Conservation (phyloP, 2,113 vertebrate genomes). For the Cavia porcellus region DNA sequence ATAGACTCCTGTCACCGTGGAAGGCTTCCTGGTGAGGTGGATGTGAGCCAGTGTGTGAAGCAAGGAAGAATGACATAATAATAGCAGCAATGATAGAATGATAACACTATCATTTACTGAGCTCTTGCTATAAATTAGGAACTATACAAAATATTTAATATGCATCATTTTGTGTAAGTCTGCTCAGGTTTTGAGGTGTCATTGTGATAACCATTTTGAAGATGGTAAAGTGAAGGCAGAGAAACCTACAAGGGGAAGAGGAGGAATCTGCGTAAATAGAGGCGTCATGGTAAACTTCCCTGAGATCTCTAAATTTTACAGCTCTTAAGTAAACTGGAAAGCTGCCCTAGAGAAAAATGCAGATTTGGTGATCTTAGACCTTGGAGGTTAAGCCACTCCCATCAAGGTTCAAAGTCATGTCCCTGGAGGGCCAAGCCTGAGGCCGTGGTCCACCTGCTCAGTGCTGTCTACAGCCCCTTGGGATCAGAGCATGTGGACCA, state of each 20-base stretch:
- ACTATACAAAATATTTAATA: neutral
- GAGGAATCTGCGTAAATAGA: neutral
- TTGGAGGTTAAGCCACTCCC: no score
- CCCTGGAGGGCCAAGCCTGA: rapidly evolving
- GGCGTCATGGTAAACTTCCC: rapidly evolving
- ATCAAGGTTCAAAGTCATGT: rapidly evolving
- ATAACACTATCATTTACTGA: no score
- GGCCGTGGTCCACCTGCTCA: rapidly evolving
- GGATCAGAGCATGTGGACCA: rapidly evolving
- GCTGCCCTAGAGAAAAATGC: neutral
- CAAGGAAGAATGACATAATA: neutral
- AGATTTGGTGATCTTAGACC: rapidly evolving
- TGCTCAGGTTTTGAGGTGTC: neutral
- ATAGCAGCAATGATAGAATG: rapidly evolving
- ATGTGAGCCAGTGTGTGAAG: neutral
- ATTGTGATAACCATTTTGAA: neutral
- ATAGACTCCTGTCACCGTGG: rapidly evolving
- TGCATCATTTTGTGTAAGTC: neutral
- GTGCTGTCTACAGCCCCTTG: rapidly evolving
- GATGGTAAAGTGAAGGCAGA: neutral
- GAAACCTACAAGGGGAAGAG: neutral
- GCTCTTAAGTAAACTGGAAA: neutral
- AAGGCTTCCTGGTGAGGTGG: neutral
- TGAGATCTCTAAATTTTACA: no score
- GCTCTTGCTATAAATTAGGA: neutral